These are phyloP conservation scores for Neoascia interrupta DNA, from an alignment of 2,888 invertebrate genomes.

Conservation along the genomic window DNA sequence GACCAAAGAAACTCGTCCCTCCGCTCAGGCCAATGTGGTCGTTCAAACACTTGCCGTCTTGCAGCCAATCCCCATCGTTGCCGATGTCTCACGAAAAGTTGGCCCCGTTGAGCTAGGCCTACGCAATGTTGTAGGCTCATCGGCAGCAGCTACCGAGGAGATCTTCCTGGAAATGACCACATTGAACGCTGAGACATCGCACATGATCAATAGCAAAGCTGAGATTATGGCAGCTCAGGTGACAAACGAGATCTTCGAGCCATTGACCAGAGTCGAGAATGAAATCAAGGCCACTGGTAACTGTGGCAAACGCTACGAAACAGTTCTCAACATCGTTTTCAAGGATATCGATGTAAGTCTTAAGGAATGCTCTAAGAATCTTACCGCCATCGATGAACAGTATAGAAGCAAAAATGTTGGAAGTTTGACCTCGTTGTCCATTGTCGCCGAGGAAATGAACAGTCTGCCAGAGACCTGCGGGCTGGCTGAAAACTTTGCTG, in stretches of 20 bases:
- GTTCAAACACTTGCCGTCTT: neutral
- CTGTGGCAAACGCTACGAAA: slow-evolving; percentile 32
- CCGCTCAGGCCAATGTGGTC: neutral
- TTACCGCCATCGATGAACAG: slow-evolving; percentile 1
- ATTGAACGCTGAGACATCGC: slow-evolving; percentile 20
- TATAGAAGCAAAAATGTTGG: slow-evolving; percentile 29
- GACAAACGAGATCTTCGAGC: slow-evolving; percentile 32
- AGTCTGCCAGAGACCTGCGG: slow-evolving; percentile 38
- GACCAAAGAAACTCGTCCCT: neutral
- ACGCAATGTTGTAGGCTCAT: slow-evolving; percentile 42
- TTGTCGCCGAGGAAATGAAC: slow-evolving; percentile 18
- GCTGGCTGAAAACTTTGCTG: slow-evolving; percentile 10
- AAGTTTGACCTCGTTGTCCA: slow-evolving; percentile 14
- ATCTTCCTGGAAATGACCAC: slow-evolving; percentile 33
- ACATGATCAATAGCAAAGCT: slow-evolving; percentile 31
- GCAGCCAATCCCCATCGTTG: neutral
- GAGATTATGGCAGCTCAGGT: slow-evolving; percentile 31
- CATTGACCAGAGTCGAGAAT: slow-evolving; percentile 19
- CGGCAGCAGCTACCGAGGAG: slow-evolving; percentile 40
- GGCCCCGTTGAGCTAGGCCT: slow-evolving; percentile 53
- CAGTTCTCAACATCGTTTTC: slow-evolving; percentile 26
- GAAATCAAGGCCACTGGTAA: slow-evolving; percentile 18
- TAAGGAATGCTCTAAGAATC: slow-evolving; percentile 30
- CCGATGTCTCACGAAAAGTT: neutral
- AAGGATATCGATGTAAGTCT: slow-evolving; percentile 28